Conservation (phyloP, 2,888 invertebrate species). For the Priocnemis perturbator region DNA sequence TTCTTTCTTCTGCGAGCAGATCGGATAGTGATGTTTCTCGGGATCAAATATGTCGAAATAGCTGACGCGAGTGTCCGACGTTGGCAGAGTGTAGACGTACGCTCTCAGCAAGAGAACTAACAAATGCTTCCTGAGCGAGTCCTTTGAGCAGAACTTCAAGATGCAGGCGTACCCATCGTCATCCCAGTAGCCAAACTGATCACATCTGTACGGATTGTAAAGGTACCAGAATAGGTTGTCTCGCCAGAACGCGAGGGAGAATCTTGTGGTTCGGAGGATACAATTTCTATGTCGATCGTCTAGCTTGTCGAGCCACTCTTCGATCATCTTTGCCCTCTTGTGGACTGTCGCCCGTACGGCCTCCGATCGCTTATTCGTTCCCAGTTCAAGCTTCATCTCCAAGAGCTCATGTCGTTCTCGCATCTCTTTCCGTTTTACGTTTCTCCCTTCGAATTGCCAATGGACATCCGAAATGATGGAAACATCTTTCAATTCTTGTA, state of each 20-base stretch:
- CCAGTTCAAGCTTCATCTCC: slow-evolving; percentile 51
- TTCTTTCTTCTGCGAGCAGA: neutral
- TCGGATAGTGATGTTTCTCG: no score
- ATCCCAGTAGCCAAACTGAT: slow-evolving; percentile 64
- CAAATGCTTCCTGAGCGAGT: slow-evolving; percentile 62
- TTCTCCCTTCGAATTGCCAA: slow-evolving; percentile 53
- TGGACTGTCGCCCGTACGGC: slow-evolving; percentile 46
- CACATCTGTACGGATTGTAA: slow-evolving; percentile 69
- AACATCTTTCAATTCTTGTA: slow-evolving; percentile 55
- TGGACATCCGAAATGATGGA: slow-evolving; percentile 27
- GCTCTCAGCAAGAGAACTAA: slow-evolving; percentile 65
- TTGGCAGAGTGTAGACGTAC: slow-evolving; percentile 47
- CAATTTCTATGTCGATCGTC: slow-evolving; percentile 59
- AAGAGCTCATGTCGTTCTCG: slow-evolving; percentile 58
- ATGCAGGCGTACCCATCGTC: slow-evolving; percentile 64
- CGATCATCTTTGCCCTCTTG: slow-evolving; percentile 43
- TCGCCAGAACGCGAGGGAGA: slow-evolving; percentile 66
- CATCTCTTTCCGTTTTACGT: slow-evolving; percentile 31
- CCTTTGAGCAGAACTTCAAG: slow-evolving; percentile 62
- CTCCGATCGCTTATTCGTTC: slow-evolving; percentile 52
- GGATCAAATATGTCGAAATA: no score
- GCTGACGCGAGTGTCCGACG: neutral
- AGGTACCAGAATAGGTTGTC: slow-evolving; percentile 69
- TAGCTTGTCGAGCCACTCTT: slow-evolving; percentile 62
- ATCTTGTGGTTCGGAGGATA: slow-evolving; percentile 62